Conservation (phyloP, 2,113 vertebrate genomes). For the Brienomyrus brachyistius region DNA sequence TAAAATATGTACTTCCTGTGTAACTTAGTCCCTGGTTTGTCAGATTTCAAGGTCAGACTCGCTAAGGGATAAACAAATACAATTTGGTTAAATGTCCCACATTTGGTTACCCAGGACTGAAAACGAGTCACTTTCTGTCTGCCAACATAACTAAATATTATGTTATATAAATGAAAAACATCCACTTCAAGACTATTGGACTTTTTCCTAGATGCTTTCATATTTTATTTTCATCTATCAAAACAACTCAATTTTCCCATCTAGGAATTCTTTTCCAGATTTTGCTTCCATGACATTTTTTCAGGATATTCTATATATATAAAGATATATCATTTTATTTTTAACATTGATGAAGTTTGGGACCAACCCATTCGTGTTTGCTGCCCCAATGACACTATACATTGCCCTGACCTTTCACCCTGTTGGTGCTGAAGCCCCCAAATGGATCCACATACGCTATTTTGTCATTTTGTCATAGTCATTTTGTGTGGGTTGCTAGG, state of each 20-base stretch:
- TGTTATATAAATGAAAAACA: not conserved
- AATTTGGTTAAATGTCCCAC: not conserved
- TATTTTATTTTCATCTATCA: too few species aligned
- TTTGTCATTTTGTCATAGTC: not conserved
- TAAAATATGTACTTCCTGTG: not conserved
- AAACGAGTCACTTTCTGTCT: not conserved
- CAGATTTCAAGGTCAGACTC: not conserved
- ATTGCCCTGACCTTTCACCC: not conserved
- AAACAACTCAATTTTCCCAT: not conserved
- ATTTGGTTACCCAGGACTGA: not conserved
- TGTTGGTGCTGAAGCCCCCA: not conserved
- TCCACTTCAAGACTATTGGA: not conserved
- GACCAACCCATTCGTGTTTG: not conserved
- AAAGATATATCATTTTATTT: not conserved
- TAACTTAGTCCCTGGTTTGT: not conserved
- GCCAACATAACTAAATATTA: not conserved
- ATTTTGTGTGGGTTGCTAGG: not conserved
- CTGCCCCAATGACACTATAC: not conserved
- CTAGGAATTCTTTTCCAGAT: not conserved
- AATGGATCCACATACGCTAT: not conserved
- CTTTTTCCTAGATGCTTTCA: not conserved
- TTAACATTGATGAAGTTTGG: not conserved
- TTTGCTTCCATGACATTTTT: not conserved
- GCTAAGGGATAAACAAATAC: not conserved
- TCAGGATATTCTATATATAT: not conserved